Evolutionary conservation across 2,797 vertebrate species (phyloP), one percentile per base, ranked within the genome.

Genomic region (Silurus lanzhouensis): DNA sequence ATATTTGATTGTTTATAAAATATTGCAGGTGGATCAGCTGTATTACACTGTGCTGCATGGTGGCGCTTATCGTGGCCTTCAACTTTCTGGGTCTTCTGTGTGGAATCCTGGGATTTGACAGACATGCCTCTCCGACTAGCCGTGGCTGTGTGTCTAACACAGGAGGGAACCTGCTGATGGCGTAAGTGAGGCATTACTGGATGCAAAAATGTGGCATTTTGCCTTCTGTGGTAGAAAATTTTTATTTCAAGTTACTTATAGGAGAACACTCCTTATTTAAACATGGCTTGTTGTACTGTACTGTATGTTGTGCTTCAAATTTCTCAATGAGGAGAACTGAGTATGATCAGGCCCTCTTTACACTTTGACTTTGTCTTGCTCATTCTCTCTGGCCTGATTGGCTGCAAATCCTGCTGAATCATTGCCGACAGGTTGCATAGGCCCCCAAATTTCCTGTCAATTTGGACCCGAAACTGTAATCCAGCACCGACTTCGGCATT

Each of bases 91-190:
- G 97, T 19, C 90, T 99, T 79, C 89, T 99, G 0, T 99, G 97
- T 85, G 98, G 98, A 61, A 94, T 95, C 0, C 93, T 95, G 85
- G 98, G 98, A 87, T 98, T 95, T 76, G 95, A 98, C 93, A 96
- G 94, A 87, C 96, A 96, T 0, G 95, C 97, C 88, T 97, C 98
- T 44, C 98, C 98, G 0, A 99, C 97, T 15, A 97, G 95, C 4
- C 94, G 98, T 79, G 98, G 98, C 86, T 99, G 97, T 22, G 89
- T 99, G 89, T 99, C 98, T 57, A 98, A 99, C 87, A 99, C 96
- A 0, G 98, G 98, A 25, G 98, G 98, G 61, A 96, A 97, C n/a
- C 96, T 99, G 89, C 96, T 99, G 61, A 97, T 99, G 96, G 96
- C 95, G 98, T 99, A 91, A 97, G 98, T 96, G 72, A 66, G 8